phyloP scores from a whole-genome alignment of 2,113 vertebrate genomes.

The Colistium nudipinnis region DNA sequence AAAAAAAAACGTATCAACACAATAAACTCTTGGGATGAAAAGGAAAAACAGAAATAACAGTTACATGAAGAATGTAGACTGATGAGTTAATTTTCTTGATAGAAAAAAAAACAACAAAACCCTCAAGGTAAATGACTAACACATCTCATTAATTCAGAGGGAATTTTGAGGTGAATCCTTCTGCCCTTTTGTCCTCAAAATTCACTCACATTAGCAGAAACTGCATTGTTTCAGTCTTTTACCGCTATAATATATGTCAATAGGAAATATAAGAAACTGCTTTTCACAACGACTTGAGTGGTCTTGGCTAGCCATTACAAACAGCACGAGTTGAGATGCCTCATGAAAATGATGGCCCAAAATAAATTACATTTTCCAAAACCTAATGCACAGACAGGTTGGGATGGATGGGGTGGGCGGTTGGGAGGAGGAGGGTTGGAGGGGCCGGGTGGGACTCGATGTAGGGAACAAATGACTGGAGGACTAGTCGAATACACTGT shows the following conservation, averaged over 20 bases:
- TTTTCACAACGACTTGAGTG: slow-evolving; percentile 75
- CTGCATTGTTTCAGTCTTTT: slow-evolving; percentile 77
- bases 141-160: slow-evolving; percentile 50
- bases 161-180: slow-evolving; percentile 52
- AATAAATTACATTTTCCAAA: slow-evolving; percentile 80
- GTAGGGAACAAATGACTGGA: slow-evolving; percentile 58
- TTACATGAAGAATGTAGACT: slow-evolving; percentile 73
- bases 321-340: slow-evolving; percentile 72
- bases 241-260: slow-evolving; percentile 78
- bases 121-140: slow-evolving; percentile 50
- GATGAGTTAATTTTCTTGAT: slow-evolving; percentile 52
- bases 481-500: slow-evolving; percentile 70
- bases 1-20: slow-evolving; percentile 79
- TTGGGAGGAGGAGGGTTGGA: slow-evolving; percentile 14
- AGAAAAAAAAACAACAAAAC: slow-evolving; percentile 40
- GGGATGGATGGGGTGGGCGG: slow-evolving; percentile 48
- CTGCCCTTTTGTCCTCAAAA: slow-evolving; percentile 62
- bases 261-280: slow-evolving; percentile 81
- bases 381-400: slow-evolving; percentile 64
- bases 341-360: slow-evolving; percentile 65
- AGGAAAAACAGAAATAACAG: slow-evolving; percentile 61
- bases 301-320: slow-evolving; percentile 76
- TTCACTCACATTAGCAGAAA: slow-evolving; percentile 75
- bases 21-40: slow-evolving; percentile 78
- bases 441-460: slow-evolving; percentile 43